Base-by-base conservation (phyloP, 2,797 vertebrate species). In the Lophius americanus region DNA sequence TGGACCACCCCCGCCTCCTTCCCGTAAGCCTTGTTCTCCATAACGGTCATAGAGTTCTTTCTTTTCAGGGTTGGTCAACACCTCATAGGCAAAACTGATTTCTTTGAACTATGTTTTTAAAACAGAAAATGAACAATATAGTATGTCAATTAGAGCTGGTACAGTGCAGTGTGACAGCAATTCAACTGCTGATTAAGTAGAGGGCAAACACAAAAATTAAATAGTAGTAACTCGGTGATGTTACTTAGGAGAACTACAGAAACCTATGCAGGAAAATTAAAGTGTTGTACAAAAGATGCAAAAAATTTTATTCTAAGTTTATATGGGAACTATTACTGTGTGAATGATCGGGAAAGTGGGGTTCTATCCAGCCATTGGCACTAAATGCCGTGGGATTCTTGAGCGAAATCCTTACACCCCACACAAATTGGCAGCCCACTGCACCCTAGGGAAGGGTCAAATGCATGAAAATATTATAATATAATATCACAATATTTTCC, bases 61-160 rank as follows among this genome's bases (percentile, higher is more conserved):
- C 70, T 99, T 99, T 89, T 99, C 98, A 0, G 97, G 97, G 78
- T 98, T 99, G 42, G 96, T 97, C 54, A 99, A 76, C 9, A 99
- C 97, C 90, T 99, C 97, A 33, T 99, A 99, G 9, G 98, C 98
- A 92, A 99, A 99, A 82, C 97, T 99, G 79, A 99, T 99, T 93
- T 99, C 98, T 92, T 99, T 99, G 88, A 99, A 99, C 97, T 99
- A 68, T 76, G 72, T 52, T 73, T 41, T 53, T 63, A 82, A 71
- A 44, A 41, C 7, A 53, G 0, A 56, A 49, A 46, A 62, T n/a
- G 8, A 48, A 51, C 1, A 36, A 57, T 0, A 52, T 23, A 23
- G 23, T 23, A 23, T 23, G 23, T 23, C 23, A 23, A 23, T 23
- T 23, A 23, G 2, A 23, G 23, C 23, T 23, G 23, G 23, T 23